phyloP scores from a whole-genome alignment of 2,113 vertebrate genomes.

The Columbina picui region DNA sequence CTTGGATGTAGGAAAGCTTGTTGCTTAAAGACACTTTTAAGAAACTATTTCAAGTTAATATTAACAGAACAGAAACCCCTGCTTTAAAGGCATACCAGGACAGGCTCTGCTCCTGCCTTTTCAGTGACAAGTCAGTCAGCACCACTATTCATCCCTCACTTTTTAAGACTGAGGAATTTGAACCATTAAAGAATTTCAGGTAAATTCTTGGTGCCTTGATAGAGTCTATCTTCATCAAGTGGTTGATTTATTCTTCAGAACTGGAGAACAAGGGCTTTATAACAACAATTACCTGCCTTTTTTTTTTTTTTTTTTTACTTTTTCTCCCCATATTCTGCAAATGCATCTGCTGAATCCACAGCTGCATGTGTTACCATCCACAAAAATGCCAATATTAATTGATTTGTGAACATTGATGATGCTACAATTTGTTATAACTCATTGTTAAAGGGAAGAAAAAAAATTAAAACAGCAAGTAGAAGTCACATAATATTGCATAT shows the following conservation, averaged over 20 bases:
- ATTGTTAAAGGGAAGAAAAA: fast-evolving
- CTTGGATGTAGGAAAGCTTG: not conserved
- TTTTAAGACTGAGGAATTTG: not conserved
- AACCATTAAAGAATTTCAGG: not conserved
- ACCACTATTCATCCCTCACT: not conserved
- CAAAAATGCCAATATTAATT: not conserved
- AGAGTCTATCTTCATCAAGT: not conserved
- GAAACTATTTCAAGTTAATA: not conserved
- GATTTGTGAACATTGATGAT: fast-evolving
- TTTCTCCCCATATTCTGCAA: not conserved
- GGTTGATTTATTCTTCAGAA: not conserved
- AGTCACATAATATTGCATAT: fast-evolving
- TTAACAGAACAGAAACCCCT: not conserved
- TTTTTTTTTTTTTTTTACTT: not conserved
- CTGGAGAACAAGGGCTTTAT: not conserved
- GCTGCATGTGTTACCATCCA: not conserved
- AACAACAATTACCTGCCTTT: not conserved
- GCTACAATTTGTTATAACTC: not conserved
- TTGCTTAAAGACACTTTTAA: not conserved
- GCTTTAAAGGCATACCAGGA: not conserved
- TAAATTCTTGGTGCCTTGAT: not conserved
- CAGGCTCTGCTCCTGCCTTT: not conserved
- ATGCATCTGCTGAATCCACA: not conserved
- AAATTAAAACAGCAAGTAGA: not conserved
- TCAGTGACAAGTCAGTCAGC: not conserved